phyloP scores from a whole-genome alignment of 1,140 invertebrate species.

The Catajapyx aquilonaris region DNA sequence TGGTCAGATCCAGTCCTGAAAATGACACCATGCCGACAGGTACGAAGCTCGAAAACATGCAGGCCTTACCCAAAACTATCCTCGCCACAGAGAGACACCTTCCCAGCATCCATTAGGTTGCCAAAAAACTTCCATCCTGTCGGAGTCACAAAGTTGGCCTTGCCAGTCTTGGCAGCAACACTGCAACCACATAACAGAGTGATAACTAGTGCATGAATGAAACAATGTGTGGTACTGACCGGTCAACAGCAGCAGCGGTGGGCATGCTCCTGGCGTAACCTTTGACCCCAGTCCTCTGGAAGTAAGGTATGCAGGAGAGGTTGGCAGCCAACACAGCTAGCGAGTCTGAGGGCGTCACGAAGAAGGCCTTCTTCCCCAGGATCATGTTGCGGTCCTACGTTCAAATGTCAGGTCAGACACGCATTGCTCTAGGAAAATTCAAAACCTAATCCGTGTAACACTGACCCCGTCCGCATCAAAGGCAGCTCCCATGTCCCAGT shows the following conservation, averaged over 20 bases:
- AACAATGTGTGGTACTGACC: constrained; percentile 20
- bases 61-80: constrained; percentile 79
- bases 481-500: constrained; percentile 87
- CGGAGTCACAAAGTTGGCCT: constrained; percentile 82
- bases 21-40: constrained; percentile 1
- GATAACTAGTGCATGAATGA: too few species aligned
- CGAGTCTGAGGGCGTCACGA: constrained; percentile 94
- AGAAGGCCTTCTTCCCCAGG: constrained; percentile 87
- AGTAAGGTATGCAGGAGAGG: constrained; percentile 84
- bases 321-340: constrained; percentile 87
- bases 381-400: constrained; percentile 83
- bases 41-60: neutral
- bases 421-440: too few species aligned
- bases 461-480: constrained; percentile 93
- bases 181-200: too few species aligned
- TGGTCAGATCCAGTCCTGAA: constrained; percentile 61
- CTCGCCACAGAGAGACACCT: constrained; percentile 89
- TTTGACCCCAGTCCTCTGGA: constrained; percentile 58
- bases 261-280: constrained; percentile 97
- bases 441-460: constrained; percentile 5
- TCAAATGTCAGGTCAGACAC: constrained; percentile 3
- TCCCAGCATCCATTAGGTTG: constrained; percentile 92
- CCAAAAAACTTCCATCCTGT: constrained; percentile 98
- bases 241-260: constrained; percentile 87
- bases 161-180: constrained; percentile 50